These are phyloP conservation scores for Brachionus koreanus DNA, from an alignment of 1,140 invertebrate genomes.

Conservation along the genomic window DNA sequence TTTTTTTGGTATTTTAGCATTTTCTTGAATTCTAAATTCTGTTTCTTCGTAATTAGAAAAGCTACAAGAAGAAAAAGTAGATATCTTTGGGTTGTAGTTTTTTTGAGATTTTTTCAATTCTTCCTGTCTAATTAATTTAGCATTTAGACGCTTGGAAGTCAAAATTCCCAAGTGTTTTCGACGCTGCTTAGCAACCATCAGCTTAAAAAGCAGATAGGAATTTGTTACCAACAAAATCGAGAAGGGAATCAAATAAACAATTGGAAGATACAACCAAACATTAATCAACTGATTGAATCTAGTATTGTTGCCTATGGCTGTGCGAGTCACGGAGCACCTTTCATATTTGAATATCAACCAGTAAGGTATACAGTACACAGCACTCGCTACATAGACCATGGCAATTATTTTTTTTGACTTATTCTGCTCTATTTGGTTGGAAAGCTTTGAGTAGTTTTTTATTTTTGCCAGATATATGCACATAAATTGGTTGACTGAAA, in stretches of 20 bases:
- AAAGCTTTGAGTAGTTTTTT: constrained; percentile 27
- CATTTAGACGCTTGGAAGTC: neutral
- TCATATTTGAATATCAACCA: constrained; percentile 32
- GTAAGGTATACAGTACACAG: constrained; percentile 16
- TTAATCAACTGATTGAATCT: constrained; percentile 17
- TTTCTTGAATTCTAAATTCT: neutral
- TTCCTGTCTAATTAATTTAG: neutral
- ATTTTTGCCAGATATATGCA: neutral
- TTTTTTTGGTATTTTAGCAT: neutral
- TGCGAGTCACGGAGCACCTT: neutral
- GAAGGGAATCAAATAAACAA: constrained; percentile 40
- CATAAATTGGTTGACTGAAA: constrained; percentile 40
- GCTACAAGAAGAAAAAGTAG: neutral
- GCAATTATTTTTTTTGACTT: neutral
- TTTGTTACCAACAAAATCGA: constrained; percentile 26
- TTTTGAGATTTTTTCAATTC: neutral
- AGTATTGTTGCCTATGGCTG: neutral
- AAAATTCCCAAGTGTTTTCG: constrained; percentile 10
- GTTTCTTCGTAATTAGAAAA: neutral
- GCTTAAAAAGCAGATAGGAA: neutral
- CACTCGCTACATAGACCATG: constrained; percentile 19
- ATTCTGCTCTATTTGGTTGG: neutral
- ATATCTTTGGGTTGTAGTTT: neutral
- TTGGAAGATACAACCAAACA: constrained; percentile 35
- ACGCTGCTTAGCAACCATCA: constrained; percentile 16